Evolutionary conservation across 1,140 invertebrate genomes (phyloP), one percentile per base, ranked within the genome.

Genomic region (Caerostris darwini): DNA sequence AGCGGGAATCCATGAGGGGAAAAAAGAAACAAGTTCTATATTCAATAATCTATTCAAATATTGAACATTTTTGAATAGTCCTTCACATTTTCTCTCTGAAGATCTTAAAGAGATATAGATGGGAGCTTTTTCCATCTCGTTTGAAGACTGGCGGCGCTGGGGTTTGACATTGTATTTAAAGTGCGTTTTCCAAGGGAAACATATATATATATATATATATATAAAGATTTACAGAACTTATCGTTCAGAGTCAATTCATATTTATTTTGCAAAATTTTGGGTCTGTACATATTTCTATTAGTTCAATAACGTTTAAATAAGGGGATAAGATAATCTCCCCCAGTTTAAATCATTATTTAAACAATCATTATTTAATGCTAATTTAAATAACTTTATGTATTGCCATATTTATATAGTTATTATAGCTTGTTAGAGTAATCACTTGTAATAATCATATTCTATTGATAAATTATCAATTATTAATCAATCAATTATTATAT

Each of bases 31-130:
- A 53, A 34, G 69, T 77, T 77, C 50, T 77, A 77, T 77, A 77
- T 77, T 77, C 69, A 77, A 77, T 77, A 77, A 77, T 77, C 69
- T 77, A 77, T 77, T 77, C 69, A 77, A 77, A 77, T 77, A 77
- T 77, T 77, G 69, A 77, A 77, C 69, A 50, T 77, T 61, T 77
- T 7, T 34, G 69, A 77, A 77, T 77, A 77, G 69, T 77, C 50
- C 69, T 77, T 77, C 69, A 77, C 69, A 77, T 77, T 77, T 77
- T 77, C 69, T 12, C 12, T 7, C 7, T 19, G 7, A 7, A 77
- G 69, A 77, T 77, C 34, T 53, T 34, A 50, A 50, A 34, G 12
- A 77, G 69, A 77, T 34, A 77, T 77, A 77, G 69, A 77, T 77
- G 69, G 19, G 0, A 77, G 19, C 69, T 77, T 50, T 77, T 34